phyloP scores from a whole-genome alignment of 2,888 invertebrate species.

The Microctonus hyperodae region DNA sequence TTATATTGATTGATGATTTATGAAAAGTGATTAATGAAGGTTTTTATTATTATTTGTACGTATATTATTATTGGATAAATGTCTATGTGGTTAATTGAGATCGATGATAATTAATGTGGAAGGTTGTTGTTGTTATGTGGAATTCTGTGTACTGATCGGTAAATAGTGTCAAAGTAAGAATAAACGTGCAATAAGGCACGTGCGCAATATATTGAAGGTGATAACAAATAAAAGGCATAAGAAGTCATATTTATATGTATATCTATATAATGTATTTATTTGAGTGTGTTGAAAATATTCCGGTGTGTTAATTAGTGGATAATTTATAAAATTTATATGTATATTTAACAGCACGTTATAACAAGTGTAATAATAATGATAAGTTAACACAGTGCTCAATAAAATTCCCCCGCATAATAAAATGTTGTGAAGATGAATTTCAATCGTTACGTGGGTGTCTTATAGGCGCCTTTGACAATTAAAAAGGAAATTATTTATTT shows the following conservation, averaged over 20 bases:
- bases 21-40: no score
- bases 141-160: conserved; percentile 15
- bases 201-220: conserved; percentile 15
- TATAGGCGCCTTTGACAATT: background rate
- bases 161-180: background rate
- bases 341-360: no score
- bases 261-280: background rate
- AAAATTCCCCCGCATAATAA: no score
- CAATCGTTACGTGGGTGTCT: background rate
- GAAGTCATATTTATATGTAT: conserved; percentile 3
- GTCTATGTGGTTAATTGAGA: conserved; percentile 19
- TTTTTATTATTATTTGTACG: no score
- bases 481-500: background rate
- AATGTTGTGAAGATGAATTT: no score
- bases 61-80: background rate
- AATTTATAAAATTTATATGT: no score
- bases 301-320: no score
- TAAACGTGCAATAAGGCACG: background rate
- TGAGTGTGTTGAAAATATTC: background rate
- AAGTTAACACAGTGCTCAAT: no score
- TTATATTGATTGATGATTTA: background rate
- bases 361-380: no score
- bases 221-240: conserved; percentile 6
- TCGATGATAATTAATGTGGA: conserved; percentile 24
- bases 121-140: conserved; percentile 10